Evolutionary conservation across 2,888 invertebrate genomes (phyloP), one percentile per base, ranked within the genome.

Genomic region (Dione vanillae): DNA sequence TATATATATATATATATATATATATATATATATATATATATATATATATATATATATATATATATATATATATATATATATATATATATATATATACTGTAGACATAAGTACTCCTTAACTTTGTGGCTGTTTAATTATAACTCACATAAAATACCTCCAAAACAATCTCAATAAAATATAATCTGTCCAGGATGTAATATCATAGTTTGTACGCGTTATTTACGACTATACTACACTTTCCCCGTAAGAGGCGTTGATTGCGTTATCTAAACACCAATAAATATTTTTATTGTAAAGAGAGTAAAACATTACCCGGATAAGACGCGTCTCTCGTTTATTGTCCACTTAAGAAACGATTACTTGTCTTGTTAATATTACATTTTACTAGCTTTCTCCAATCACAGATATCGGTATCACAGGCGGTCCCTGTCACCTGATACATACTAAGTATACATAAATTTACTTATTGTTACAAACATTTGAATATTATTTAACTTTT

Each of bases 371-470:
- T 16, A 54, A 45, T 65, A 69, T 62, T 54, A 56, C 54, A 51
- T 65, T 66, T 51, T 66, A 69, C 61, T 61, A 14, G 69, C 69
- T 62, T 69, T 69, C 71, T 12, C 72, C 49, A 62, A 56, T 62
- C 54, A 54, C 47, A 20, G 66, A 72, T 72, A 65, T 65, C 27
- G 52, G 5, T 27, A 5, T 67, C 27, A 2, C 16, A n/a, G 16
- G 62, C 47, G 62, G 16, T 45, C 35, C 54, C 2, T 20, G 20
- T n/a, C n/a, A n/a, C n/a, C n/a, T n/a, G n/a, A n/a, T 6, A 9
- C n/a, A 20, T 54, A 27, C 35, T 7, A 9, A 14, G 9, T 59
- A 41, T 11, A 8, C 19, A 59, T 56, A 16, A n/a, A 37, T 41
- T 19, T 41, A 20, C 20, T 16, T 12, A 12, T 47, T 27, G 27